phyloP scores from a whole-genome alignment of 1,140 invertebrate species.

The Manduca sexta region DNA sequence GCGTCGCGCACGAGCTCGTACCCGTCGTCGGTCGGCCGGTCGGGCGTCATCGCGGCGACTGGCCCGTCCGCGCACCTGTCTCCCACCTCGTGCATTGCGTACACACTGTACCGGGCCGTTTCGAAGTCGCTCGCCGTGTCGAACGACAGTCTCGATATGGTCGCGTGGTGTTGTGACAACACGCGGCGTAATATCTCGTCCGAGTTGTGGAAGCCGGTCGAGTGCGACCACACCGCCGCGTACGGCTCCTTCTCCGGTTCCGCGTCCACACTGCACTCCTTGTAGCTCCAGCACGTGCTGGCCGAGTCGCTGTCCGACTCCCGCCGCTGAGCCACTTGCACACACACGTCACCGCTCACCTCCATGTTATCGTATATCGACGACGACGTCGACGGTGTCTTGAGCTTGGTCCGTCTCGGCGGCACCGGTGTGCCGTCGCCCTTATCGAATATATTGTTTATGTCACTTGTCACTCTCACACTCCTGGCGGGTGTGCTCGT shows the following conservation, averaged over 20 bases:
- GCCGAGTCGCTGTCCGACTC: slow-evolving; percentile 49
- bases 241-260: slow-evolving; percentile 36
- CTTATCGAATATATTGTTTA: slow-evolving; percentile 38
- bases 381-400: slow-evolving; percentile 28
- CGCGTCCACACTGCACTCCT: slow-evolving; percentile 44
- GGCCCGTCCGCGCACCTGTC: slow-evolving; percentile 48
- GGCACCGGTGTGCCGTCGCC: slow-evolving; percentile 45
- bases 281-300: slow-evolving; percentile 65
- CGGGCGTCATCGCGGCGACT: slow-evolving; percentile 57
- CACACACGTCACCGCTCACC: slow-evolving; percentile 5
- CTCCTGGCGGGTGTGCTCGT: slow-evolving; percentile 41
- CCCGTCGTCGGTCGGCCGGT: slow-evolving; percentile 52
- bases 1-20: slow-evolving; percentile 63
- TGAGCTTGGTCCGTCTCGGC: slow-evolving; percentile 34
- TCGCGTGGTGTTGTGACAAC: slow-evolving; percentile 47
- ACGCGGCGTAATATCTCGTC: slow-evolving; percentile 53
- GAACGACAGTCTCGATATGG: slow-evolving; percentile 50
- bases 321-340: slow-evolving; percentile 7
- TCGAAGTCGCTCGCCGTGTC: slow-evolving; percentile 52
- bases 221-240: slow-evolving; percentile 57
- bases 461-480: slow-evolving; percentile 32
- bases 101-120: slow-evolving; percentile 45
- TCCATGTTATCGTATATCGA: slow-evolving; percentile 38
- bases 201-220: slow-evolving; percentile 57
- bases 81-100: slow-evolving; percentile 57